A percentile compares a stretch with the other conserved stretches of the same genome.
phyloP scores from a whole-genome alignment of 2,888 invertebrate species.

The Pandemis heparana region DNA sequence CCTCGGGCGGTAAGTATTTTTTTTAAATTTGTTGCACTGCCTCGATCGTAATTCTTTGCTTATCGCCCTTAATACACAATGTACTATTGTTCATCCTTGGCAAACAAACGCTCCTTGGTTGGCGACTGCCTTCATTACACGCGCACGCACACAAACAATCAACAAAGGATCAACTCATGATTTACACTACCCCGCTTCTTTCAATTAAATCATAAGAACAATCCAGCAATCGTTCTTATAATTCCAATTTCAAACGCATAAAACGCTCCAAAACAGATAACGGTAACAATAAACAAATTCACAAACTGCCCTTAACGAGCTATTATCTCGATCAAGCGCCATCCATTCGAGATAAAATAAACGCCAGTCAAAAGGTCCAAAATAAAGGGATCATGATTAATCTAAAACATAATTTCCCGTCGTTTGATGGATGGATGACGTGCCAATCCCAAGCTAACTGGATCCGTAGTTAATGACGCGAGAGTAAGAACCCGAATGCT shows the following conservation, averaged over 20 bases:
- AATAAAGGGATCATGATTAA: constrained; percentile 72
- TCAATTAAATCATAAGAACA: neutral
- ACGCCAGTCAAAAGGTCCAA: constrained; percentile 43
- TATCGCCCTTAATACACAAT: no score
- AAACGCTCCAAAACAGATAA: neutral
- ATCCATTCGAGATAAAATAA: constrained; percentile 21
- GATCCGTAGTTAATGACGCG: constrained; percentile 33
- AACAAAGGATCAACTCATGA: no score
- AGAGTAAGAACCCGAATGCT: constrained; percentile 2
- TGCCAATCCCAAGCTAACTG: constrained; percentile 50
- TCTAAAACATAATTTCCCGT: constrained; percentile 73
- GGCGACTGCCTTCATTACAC: no score
- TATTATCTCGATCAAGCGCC: constrained; percentile 19
- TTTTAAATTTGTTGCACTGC: no score
- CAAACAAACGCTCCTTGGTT: no score
- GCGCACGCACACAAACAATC: no score
- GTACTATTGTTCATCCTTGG: no score
- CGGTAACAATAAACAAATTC: neutral
- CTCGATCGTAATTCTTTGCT: no score
- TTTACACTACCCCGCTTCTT: no score
- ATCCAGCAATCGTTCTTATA: neutral
- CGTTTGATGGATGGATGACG: constrained; percentile 72
- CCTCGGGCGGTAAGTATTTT: no score
- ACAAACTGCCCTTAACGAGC: neutral
- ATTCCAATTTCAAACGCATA: neutral